Evolutionary conservation across 2,797 vertebrate genomes (phyloP), one percentile per base, ranked within the genome.

Genomic region (Picus viridis): DNA sequence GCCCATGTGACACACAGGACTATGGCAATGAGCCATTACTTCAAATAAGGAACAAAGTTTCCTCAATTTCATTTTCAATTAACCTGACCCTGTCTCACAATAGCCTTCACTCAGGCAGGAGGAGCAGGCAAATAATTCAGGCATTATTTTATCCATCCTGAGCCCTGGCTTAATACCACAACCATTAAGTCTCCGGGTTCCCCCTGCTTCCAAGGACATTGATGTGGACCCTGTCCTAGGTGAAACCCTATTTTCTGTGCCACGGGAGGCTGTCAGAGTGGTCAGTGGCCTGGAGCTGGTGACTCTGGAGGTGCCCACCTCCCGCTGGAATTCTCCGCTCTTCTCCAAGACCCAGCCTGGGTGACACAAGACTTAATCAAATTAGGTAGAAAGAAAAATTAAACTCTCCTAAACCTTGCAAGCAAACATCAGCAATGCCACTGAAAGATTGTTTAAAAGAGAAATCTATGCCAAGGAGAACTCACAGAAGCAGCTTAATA

Each of bases 231-330:
- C 47, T 19, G 1, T 8, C 24, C 51, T 12, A 19, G 17, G 22
- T 1, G 2, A 68, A 89, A 11, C 24, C 41, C 53, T 2, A 0
- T 27, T 43, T 77, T 36, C 1, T 2, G 41, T 74, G 83, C 34
- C 76, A 49, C 51, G 4, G 1, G 0, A n/a, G 62, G 45, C 5
- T 80, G 53, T 34, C 1, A 0, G 2, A 47, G 26, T 2, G 1
- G 68, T 7, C 4, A 3, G 23, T 43, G 45, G 16, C 1, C 0
- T 9, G 41, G 47, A 18, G 23, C 51, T 75, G 79, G 5, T 1
- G 3, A 54, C 16, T 6, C 27, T 80, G 57, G 58, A 34, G 16
- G 16, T 51, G 58, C 49, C 69, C 30, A 47, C 57, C 27, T 15
- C 13, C 19, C 0, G 0, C 49, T 57, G 36, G 57, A 45, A 9